Percentiles rank a stretch among this genome's conserved stretches.
These are phyloP conservation scores for Limnodromus scolopaceus DNA, from an alignment of 2,797 vertebrate genomes.

Conservation along the genomic window DNA sequence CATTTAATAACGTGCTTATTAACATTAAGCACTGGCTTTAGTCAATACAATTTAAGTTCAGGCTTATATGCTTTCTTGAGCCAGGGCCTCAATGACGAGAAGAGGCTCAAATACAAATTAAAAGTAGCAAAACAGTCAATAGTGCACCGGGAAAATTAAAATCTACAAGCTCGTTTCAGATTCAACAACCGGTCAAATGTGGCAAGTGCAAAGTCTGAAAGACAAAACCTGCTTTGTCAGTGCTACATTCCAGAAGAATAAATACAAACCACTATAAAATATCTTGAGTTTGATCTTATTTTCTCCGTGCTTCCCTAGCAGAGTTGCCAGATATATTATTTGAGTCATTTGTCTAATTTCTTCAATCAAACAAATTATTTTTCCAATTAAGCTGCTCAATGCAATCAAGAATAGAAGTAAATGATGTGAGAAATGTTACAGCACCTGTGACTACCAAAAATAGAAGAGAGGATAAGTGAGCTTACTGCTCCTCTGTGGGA, in stretches of 20 bases:
- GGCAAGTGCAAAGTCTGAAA: not conserved
- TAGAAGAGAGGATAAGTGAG: not conserved
- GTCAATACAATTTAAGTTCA: not conserved
- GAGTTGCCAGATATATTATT: not conserved
- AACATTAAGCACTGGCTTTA: not conserved
- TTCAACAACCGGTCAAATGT: not conserved
- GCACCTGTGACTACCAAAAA: slow-evolving; percentile 38
- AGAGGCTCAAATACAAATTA: not conserved
- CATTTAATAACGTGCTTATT: not conserved
- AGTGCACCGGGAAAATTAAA: slow-evolving; percentile 6
- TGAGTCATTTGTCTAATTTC: slow-evolving; percentile 18
- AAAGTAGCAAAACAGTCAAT: slow-evolving; percentile 1
- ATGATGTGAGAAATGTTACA: not conserved
- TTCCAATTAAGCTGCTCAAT: slow-evolving; percentile 29
- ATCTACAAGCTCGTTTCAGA: not conserved
- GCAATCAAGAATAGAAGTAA: slow-evolving; percentile 37
- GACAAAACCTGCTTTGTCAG: not conserved
- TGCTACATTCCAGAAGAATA: slow-evolving; percentile 16
- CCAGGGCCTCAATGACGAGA: not conserved
- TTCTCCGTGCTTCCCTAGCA: not conserved
- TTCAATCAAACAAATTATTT: slow-evolving; percentile 50
- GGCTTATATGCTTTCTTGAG: not conserved
- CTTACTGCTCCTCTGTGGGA: not conserved
- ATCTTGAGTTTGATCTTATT: not conserved
- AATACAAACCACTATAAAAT: not conserved